phyloP scores from a whole-genome alignment of 2,888 invertebrate genomes.

The Tholera decimalis region DNA sequence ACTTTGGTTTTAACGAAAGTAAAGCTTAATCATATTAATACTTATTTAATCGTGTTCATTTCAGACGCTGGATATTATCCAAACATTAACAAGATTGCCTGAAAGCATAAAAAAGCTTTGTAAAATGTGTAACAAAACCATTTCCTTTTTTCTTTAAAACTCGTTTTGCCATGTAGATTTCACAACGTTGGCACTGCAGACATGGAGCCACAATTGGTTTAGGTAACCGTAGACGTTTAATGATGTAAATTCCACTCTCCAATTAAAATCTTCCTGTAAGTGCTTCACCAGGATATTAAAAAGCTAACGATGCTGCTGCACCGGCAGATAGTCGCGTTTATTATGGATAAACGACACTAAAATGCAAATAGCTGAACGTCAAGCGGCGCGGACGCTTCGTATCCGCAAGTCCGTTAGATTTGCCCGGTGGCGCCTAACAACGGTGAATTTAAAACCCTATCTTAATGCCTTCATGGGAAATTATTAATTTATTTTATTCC shows the following conservation, averaged over 20 bases:
- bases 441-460: constrained; percentile 53
- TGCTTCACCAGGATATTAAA: constrained; percentile 40
- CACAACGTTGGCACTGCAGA: neutral
- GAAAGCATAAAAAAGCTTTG: neutral
- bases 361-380: constrained; percentile 66
- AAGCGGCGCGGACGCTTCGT: constrained; percentile 56
- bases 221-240: constrained; percentile 6
- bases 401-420: constrained; percentile 67
- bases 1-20: neutral
- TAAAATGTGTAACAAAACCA: neutral
- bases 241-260: constrained; percentile 25
- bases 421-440: constrained; percentile 64
- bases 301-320: constrained; percentile 49
- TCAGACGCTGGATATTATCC: neutral
- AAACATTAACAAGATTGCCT: neutral
- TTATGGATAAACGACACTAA: constrained; percentile 66
- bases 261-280: constrained; percentile 32
- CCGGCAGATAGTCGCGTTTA: constrained; percentile 51
- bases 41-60: neutral
- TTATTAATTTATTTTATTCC: constrained; percentile 24
- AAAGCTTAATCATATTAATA: neutral
- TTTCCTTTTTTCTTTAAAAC: neutral
- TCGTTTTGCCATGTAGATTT: neutral
- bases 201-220: neutral
- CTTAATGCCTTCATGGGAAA: constrained; percentile 41